Base-by-base conservation (phyloP, 1,140 invertebrate species). In the Homarus americanus region DNA sequence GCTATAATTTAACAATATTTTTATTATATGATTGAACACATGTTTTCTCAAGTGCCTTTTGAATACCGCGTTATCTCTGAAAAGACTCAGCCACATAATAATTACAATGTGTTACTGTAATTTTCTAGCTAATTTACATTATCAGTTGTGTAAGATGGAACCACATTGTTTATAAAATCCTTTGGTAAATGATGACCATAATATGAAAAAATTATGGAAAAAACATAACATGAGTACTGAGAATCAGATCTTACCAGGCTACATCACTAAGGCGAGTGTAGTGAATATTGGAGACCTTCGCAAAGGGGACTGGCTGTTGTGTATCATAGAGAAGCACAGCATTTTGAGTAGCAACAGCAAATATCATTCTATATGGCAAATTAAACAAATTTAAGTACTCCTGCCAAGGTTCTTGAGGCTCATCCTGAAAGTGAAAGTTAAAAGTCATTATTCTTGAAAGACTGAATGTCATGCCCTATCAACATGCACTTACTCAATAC, bases 181-280 rank as follows among this genome's bases (percentile, higher is more conserved):
- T n/a, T n/a, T n/a, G n/a, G n/a, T n/a, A n/a, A n/a, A n/a, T n/a
- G n/a, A n/a, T n/a, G n/a, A n/a, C n/a, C n/a, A 17, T 49, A 49
- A 49, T 10, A 49, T 49, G 44, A 49, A 49, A 49, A 49, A 1
- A 49, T 10, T 10, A 2, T 0, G 0, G 44, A 49, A 49, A 20
- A 58, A 58, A 58, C 12, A 58, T 7, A 24, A 15, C 17, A 15
- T 20, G 4, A 49, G 44, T 49, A 49, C 44, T 63, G 4, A 63
- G 20, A 63, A 63, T 69, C 32, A 28, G 32, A 28, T 28, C 94
- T 94, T 94, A 96, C 98, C 98, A 99, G 0, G 97, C 95, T 28
- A 99, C 92, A 95, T 99, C 98, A 63, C 97, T 99, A 17, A 99
- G 95, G 93, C 98, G 95, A 1, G 98, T 98, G 93, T 98, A 99